Conservation (phyloP, 1,140 invertebrate species). For the Amyelois transitella region DNA sequence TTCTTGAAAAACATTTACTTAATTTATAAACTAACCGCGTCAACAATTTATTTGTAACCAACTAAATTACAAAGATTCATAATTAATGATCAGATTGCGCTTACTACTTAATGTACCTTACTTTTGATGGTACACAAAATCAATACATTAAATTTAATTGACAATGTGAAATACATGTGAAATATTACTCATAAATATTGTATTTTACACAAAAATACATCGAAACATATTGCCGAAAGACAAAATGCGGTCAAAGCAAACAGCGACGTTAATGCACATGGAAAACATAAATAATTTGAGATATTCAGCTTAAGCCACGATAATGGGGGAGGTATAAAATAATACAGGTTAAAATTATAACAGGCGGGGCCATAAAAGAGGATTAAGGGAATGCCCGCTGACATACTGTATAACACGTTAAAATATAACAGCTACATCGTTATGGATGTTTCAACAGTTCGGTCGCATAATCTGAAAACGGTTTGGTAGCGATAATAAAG, state of each 20-base stretch:
- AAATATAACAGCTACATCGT: constrained; percentile 21
- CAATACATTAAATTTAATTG: too few relatives aligned
- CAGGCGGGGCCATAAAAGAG: constrained; percentile 31
- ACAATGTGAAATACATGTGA: too few relatives aligned
- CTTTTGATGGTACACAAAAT: too few relatives aligned
- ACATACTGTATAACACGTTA: constrained; percentile 30
- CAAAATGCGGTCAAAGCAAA: constrained; percentile 4
- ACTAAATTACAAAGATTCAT: too few relatives aligned
- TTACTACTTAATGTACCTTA: too few relatives aligned
- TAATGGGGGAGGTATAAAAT: constrained; percentile 38
- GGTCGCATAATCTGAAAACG: constrained; percentile 7
- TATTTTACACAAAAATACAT: too few relatives aligned
- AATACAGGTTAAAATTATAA: constrained; percentile 45
- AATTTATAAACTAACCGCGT: too few relatives aligned
- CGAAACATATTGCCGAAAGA: background rate
- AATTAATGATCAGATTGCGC: too few relatives aligned
- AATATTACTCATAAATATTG: background rate
- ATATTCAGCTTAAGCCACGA: constrained; percentile 28
- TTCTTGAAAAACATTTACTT: too few relatives aligned
- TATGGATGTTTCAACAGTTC: constrained; percentile 8
- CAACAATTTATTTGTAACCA: too few relatives aligned
- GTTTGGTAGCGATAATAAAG: constrained; percentile 11
- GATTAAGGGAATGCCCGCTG: constrained; percentile 38
- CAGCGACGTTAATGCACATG: constrained; percentile 18
- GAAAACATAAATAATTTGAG: constrained; percentile 29